A percentile compares a stretch with the other conserved stretches of the same genome.
Evolutionary conservation across 2,797 vertebrate species (phyloP).

Genomic region (Bradypus variegatus): DNA sequence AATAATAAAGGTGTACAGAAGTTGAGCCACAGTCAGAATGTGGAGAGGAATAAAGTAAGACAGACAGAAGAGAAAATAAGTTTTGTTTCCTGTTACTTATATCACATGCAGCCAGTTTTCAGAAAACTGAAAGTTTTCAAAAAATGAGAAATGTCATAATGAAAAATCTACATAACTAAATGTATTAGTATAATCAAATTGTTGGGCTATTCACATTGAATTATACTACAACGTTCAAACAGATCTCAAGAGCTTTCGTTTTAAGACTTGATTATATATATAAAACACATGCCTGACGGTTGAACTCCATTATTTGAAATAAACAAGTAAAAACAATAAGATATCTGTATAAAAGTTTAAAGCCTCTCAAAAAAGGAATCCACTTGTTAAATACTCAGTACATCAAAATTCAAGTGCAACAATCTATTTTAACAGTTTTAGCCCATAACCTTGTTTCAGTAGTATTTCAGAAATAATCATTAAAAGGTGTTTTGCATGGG

Average conservation of each 20-base stretch:
- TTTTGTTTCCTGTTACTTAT: neutral
- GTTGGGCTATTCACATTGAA: neutral
- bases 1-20: neutral
- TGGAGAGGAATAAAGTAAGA: neutral
- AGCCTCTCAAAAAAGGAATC: neutral
- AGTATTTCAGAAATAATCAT: neutral
- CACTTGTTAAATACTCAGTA: neutral
- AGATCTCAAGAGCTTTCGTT: neutral
- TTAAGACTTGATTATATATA: neutral
- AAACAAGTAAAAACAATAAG: neutral
- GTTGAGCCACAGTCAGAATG: neutral
- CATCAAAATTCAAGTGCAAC: neutral
- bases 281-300: neutral
- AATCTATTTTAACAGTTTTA: neutral
- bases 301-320: neutral
- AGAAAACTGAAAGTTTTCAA: neutral
- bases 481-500: neutral
- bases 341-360: neutral
- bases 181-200: neutral
- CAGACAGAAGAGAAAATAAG: neutral
- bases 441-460: neutral
- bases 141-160: neutral
- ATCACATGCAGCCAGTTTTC: neutral
- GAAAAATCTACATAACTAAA: neutral
- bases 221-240: neutral